Conservation (phyloP, 2,888 invertebrate species). For the Ashinkailepas kermadecensis region DNA sequence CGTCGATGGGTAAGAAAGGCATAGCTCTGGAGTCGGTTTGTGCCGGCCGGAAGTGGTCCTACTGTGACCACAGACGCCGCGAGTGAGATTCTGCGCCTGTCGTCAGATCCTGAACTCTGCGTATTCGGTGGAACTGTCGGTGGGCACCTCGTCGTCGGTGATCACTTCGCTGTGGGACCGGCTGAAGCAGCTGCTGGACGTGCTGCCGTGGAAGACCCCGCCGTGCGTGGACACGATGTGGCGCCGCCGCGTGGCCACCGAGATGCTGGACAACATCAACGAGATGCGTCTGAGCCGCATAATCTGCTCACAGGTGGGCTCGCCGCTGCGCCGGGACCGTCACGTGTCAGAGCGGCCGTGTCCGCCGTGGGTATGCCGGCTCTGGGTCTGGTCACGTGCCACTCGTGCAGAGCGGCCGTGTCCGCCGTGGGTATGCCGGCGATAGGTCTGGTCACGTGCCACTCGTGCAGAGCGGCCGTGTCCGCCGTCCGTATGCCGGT, state of each 20-base stretch:
- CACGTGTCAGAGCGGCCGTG: too few species aligned
- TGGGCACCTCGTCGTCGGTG: conserved; percentile 55
- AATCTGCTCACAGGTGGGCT: conserved; percentile 53
- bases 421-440: too few species aligned
- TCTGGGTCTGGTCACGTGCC: too few species aligned
- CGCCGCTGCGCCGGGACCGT: not conserved
- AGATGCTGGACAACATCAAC: conserved; percentile 61
- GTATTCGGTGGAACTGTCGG: conserved; percentile 63
- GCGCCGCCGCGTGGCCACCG: conserved; percentile 61
- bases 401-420: too few species aligned
- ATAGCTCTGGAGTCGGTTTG: too few species aligned
- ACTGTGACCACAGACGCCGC: too few species aligned
- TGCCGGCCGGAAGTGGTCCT: too few species aligned
- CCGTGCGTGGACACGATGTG: conserved; percentile 50
- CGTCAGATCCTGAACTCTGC: conserved; percentile 55
- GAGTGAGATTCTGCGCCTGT: not conserved
- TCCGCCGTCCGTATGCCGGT: too few species aligned
- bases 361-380: too few species aligned
- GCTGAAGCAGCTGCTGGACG: conserved; percentile 56
- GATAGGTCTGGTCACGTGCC: too few species aligned
- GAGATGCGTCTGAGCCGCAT: conserved; percentile 61
- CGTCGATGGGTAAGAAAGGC: too few species aligned
- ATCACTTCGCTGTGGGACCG: conserved; percentile 57
- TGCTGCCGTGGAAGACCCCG: conserved; percentile 54
- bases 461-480: too few species aligned